Evolutionary conservation across 2,888 invertebrate genomes (phyloP).

Genomic region (Aquatica leii): DNA sequence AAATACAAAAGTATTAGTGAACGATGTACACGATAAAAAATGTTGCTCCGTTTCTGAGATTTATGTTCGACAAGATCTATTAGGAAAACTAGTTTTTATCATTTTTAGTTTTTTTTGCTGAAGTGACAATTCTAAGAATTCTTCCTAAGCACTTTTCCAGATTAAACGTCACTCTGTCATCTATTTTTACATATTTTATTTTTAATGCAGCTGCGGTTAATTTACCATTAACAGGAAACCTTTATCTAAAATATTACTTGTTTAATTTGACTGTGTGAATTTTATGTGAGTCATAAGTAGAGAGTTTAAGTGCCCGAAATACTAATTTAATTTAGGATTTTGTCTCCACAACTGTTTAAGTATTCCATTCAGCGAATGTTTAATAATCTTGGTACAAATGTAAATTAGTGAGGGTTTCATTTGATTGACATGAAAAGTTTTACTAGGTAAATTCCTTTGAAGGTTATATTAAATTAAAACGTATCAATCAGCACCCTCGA

Average conservation of each 20-base stretch:
- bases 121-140: not conserved
- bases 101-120: not conserved
- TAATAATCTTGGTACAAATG: conserved; percentile 8
- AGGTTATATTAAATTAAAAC: conserved; percentile 25
- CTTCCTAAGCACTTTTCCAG: not conserved
- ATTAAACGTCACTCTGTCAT: not conserved
- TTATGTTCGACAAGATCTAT: conserved; percentile 3
- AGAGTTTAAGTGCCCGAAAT: not conserved
- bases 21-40: too few relatives aligned
- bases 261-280: too few relatives aligned
- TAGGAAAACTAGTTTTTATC: conserved; percentile 2
- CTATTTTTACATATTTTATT: not conserved
- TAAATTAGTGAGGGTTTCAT: conserved; percentile 14
- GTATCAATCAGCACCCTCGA: conserved; percentile 36
- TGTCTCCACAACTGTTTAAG: conserved; percentile 5
- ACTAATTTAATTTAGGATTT: conserved; percentile 3
- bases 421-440: conserved; percentile 18
- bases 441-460: conserved; percentile 21
- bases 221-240: conserved; percentile 2
- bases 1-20: too few relatives aligned
- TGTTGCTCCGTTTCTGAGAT: not conserved
- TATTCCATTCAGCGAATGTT: conserved; percentile 6
- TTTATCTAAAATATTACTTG: too few relatives aligned
- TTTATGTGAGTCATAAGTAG: too few relatives aligned
- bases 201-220: not conserved